Conservation (phyloP, 2,888 invertebrate species). For the Congeria kusceri region DNA sequence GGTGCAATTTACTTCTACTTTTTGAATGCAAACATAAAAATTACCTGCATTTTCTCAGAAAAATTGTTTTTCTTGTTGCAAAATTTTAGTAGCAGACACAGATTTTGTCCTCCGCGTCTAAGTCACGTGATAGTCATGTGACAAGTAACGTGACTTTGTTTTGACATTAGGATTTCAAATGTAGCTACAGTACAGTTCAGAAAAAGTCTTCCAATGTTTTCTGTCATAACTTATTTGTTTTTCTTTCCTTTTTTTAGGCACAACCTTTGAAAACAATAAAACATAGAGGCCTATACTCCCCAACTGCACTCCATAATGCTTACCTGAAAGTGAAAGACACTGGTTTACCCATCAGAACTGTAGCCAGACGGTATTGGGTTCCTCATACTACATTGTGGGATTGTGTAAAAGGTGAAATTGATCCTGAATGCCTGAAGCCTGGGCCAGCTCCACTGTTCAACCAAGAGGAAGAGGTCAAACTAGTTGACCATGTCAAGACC, state of each 20-base stretch:
- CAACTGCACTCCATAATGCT: slow-evolving; percentile 12
- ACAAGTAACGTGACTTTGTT: too few species aligned
- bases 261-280: slow-evolving; percentile 5
- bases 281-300: slow-evolving; percentile 10
- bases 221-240: too few species aligned
- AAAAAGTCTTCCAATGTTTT: too few species aligned
- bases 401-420: slow-evolving; percentile 21
- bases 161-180: too few species aligned
- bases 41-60: too few species aligned
- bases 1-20: too few species aligned
- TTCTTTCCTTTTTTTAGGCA: slow-evolving; percentile 1
- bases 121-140: too few species aligned
- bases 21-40: too few species aligned
- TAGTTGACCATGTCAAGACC: slow-evolving; percentile 21
- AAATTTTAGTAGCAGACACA: too few species aligned
- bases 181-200: too few species aligned
- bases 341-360: slow-evolving; percentile 4
- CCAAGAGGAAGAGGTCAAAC: slow-evolving; percentile 24
- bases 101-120: too few species aligned
- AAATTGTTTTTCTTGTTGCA: too few species aligned
- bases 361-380: slow-evolving; percentile 22
- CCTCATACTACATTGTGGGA: slow-evolving; percentile 18
- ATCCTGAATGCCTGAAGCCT: slow-evolving; percentile 12
- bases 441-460: slow-evolving; percentile 26
- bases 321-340: slow-evolving; percentile 23